Base-by-base conservation (phyloP, 2,113 vertebrate species). In the Equus przewalskii region DNA sequence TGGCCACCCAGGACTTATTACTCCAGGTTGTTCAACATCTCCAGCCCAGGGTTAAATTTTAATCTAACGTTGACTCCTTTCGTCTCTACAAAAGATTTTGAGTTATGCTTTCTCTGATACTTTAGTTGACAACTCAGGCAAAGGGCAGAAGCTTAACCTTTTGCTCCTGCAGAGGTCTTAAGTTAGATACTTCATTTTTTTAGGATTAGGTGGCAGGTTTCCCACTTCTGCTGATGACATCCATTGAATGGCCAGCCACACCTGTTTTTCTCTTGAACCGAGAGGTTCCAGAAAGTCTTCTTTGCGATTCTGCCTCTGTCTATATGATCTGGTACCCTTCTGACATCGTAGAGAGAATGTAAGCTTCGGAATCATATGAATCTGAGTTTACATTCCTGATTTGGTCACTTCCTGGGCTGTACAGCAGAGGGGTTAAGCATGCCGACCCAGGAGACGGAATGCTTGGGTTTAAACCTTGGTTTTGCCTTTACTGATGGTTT, bases 81-180 rank as follows among this genome's bases (percentile, higher is more conserved):
- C 21, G 36, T 94, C 7, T 94, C 51, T 87, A 30, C 30, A 75
- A 67, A 92, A 76, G 46, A 88, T 76, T 14, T 6, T 92, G 69
- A 91, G 21, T 88, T 94, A n/a, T 58, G 78, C 44, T 89, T 95
- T 93, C 54, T 87, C 56, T 76, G 60, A 91, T 92, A n/a, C 10
- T 84, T n/a, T 36, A 64, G 85, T 58, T 46, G 36, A 75, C 67
- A 79, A 28, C 60, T 81, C 58, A 94, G 84, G 70, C 64, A 89
- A 58, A 96, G 65, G 54, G 62, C 56, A 69, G 54, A 72, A 92
- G 33, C 75, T 83, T 83, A 60, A 64, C 3, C 26, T 28, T 96
- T 80, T 79, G 51, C 4, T 79, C n/a, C 36, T 51, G 24, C 44
- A 33, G 19, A 94, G 51, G 16, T 83, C 69, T 93, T 96, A 75